Conservation (phyloP, 2,888 invertebrate genomes). For the Pyrgus malvae region DNA sequence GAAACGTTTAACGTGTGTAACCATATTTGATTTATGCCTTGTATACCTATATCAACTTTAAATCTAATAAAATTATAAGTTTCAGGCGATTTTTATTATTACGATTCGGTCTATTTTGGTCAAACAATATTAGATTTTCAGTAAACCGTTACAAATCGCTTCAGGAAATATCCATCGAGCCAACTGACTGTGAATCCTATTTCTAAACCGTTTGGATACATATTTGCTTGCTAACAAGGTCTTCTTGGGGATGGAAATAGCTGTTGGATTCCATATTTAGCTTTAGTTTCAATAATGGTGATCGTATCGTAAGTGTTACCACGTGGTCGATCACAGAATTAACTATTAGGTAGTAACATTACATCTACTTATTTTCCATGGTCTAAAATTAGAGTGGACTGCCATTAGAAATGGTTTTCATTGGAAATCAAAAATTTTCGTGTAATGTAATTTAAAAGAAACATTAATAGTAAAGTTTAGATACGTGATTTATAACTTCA, state of each 20-base stretch:
- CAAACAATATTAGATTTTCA: neutral
- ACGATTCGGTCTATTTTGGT: neutral
- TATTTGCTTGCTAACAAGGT: neutral
- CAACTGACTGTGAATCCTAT: neutral
- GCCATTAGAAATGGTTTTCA: too few species aligned
- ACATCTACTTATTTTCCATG: neutral
- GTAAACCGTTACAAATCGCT: neutral
- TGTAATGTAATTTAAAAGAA: too few species aligned
- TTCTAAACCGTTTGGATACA: neutral
- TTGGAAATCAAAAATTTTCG: too few species aligned
- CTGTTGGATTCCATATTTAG: conserved; percentile 12
- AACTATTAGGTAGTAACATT: neutral
- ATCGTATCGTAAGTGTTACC: neutral
- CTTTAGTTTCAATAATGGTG: conserved; percentile 12
- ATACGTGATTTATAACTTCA: too few species aligned
- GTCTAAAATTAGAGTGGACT: too few species aligned
- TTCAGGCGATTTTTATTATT: neutral
- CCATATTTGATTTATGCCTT: too few species aligned
- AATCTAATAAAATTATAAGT: too few species aligned
- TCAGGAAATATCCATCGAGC: neutral
- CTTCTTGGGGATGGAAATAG: conserved; percentile 5
- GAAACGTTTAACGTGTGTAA: too few species aligned
- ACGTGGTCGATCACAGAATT: neutral
- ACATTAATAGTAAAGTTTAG: too few species aligned
- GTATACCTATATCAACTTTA: too few species aligned